Conservation (phyloP, 2,113 vertebrate genomes). For the Scophthalmus maximus region DNA sequence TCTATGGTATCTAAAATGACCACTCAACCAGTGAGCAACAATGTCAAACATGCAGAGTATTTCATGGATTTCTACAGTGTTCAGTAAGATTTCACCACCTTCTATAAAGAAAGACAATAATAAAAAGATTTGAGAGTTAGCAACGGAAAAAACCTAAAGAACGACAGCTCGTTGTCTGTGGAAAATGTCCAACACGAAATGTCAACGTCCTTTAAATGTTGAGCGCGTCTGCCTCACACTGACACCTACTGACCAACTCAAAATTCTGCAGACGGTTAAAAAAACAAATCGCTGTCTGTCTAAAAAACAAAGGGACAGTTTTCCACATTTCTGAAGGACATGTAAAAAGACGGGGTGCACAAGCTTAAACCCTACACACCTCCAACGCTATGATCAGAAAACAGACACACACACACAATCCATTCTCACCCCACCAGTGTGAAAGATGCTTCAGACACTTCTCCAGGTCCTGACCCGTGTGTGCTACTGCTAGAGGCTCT, state of each 20-base stretch:
- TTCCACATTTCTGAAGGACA: conserved; percentile 15
- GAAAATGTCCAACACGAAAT: conserved; percentile 28
- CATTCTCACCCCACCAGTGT: conserved; percentile 13
- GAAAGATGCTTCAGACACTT: conserved; percentile 36
- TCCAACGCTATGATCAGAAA: conserved; percentile 28
- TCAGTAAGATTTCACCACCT: conserved; percentile 38
- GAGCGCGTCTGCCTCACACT: conserved; percentile 9
- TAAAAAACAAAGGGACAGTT: not conserved
- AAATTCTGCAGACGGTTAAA: too few species aligned
- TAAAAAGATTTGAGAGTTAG: conserved; percentile 30
- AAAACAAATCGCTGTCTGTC: not conserved
- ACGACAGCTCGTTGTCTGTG: conserved; percentile 8
- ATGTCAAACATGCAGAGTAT: conserved; percentile 41
- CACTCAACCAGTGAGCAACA: conserved; percentile 83
- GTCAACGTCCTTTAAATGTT: conserved; percentile 22
- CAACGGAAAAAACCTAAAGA: conserved; percentile 28
- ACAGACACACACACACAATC: conserved; percentile 38
- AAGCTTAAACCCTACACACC: conserved; percentile 48
- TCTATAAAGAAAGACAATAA: conserved; percentile 32
- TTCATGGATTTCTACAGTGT: conserved; percentile 57
- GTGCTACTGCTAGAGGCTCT: conserved; percentile 49
- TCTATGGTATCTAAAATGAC: conserved; percentile 50
- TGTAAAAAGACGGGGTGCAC: conserved; percentile 44
- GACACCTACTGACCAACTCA: not conserved
- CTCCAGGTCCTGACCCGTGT: conserved; percentile 16